Percentiles rank a stretch among this genome's conserved stretches.
Conservation (phyloP, 1,140 invertebrate species). For the Philopotamus ludificatus region DNA sequence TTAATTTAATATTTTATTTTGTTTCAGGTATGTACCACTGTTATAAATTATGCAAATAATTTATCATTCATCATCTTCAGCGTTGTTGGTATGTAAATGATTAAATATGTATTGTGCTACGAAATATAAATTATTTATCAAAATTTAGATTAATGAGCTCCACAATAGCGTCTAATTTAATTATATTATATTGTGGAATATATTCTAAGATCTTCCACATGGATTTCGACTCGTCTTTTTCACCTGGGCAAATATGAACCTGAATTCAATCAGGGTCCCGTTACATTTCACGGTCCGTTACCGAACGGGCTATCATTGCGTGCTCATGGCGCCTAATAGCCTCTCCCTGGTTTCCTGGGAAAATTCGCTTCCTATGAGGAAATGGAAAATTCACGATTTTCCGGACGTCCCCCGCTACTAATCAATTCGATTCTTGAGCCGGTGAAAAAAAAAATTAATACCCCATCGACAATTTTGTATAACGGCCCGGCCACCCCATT, state of each 20-base stretch:
- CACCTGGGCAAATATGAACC: background rate
- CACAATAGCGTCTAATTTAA: too few species aligned
- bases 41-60: too few species aligned
- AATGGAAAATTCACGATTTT: conserved; percentile 15
- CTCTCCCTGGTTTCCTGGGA: background rate
- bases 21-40: background rate
- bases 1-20: background rate
- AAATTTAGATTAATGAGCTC: too few species aligned
- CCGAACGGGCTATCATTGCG: conserved; percentile 7
- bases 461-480: too few species aligned
- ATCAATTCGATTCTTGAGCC: background rate
- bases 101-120: too few species aligned
- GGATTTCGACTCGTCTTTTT: background rate
- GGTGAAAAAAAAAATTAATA: too few species aligned
- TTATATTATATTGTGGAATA: background rate
- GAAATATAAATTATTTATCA: too few species aligned
- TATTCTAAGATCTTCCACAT: background rate
- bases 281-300: conserved; percentile 20
- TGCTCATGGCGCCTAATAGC: conserved; percentile 3
- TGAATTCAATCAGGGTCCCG: conserved; percentile 21
- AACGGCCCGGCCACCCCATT: too few species aligned
- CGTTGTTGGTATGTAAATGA: too few species aligned
- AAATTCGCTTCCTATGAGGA: conserved; percentile 9
- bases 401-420: background rate
- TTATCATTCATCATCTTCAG: too few species aligned